A percentile compares a stretch with the other conserved stretches of the same genome.
Conservation (phyloP, 1,140 invertebrate genomes). For the Drosophila albomicans region DNA sequence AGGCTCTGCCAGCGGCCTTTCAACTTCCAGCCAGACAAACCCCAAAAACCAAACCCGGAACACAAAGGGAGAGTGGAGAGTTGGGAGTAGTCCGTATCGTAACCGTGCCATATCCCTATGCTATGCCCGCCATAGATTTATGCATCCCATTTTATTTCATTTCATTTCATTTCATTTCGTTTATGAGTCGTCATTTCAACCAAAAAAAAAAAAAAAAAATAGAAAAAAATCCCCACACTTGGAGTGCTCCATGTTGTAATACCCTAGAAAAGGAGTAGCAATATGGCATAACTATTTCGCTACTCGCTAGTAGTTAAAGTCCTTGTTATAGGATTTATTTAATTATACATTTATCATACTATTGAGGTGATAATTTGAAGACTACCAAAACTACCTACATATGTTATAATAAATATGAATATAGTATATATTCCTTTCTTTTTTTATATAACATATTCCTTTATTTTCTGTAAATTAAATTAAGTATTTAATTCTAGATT, state of each 20-base stretch:
- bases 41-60: background rate
- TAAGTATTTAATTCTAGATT: no score
- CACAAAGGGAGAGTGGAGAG: background rate
- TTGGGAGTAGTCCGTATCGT: background rate
- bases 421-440: no score
- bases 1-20: conserved; percentile 49
- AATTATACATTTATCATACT: no score
- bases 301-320: no score
- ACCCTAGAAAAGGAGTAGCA: no score
- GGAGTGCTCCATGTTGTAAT: background rate
- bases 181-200: conserved; percentile 76
- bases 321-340: no score
- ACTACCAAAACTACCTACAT: no score
- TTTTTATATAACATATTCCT: no score
- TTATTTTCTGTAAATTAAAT: no score
- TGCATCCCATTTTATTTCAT: conserved; percentile 51
- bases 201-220: conserved; percentile 32
- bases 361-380: no score
- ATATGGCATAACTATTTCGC: no score
- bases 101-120: conserved; percentile 21
- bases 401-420: no score
- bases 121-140: conserved; percentile 31
- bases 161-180: conserved; percentile 62
- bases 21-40: conserved; percentile 41
- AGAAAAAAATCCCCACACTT: conserved; percentile 16